These are phyloP conservation scores for Tenebrosternarchus preto DNA, from an alignment of 2,113 vertebrate species.

Conservation along the genomic window DNA sequence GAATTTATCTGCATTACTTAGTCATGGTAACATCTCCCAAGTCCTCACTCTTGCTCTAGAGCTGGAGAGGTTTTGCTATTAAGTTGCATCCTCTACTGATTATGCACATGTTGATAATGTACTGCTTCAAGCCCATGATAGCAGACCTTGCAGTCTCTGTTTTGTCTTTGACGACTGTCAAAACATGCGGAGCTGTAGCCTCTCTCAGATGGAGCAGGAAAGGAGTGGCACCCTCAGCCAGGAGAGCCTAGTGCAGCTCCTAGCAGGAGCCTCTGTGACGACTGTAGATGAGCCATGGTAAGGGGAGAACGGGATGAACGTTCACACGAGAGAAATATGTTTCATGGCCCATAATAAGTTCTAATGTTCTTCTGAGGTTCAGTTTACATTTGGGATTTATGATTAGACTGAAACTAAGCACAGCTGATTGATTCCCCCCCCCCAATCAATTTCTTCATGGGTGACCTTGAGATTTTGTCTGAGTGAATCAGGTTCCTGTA, in stretches of 20 bases:
- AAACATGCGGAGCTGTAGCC: slow-evolving; percentile 35
- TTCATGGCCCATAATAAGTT: not conserved
- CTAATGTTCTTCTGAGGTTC: not conserved
- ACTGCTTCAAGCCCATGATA: slow-evolving; percentile 11
- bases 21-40: not conserved
- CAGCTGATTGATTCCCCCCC: not conserved
- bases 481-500: not conserved
- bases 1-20: not conserved
- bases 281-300: not conserved
- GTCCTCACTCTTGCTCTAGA: not conserved
- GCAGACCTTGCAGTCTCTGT: slow-evolving; percentile 8
- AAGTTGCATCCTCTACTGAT: not conserved
- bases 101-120: slow-evolving; percentile 14
- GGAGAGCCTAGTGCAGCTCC: not conserved
- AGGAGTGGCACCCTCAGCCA: slow-evolving; percentile 2
- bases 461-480: not conserved
- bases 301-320: not conserved
- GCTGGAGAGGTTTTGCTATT: not conserved
- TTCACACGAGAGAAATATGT: not conserved
- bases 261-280: slow-evolving; percentile 16
- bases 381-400: not conserved
- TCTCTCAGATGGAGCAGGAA: not conserved
- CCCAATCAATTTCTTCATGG: not conserved
- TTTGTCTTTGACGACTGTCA: slow-evolving; percentile 43
- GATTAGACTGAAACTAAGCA: not conserved